Evolutionary conservation across 1,140 invertebrate genomes (phyloP), one percentile per base, ranked within the genome.

Genomic region (Neodiprion virginianus): DNA sequence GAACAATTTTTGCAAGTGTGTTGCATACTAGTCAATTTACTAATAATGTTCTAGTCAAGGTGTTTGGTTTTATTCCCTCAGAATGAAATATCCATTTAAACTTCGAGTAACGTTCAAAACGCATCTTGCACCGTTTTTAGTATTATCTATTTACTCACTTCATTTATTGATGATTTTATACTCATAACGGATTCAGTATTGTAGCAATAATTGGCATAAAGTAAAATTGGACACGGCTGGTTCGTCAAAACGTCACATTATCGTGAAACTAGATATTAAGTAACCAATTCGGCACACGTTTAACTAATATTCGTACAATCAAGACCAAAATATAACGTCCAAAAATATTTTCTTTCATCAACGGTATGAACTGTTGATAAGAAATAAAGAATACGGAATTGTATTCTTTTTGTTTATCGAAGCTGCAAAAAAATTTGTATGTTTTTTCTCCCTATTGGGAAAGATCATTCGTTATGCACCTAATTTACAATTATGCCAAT

Each of bases 301-400:
- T 14, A 12, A 61, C 53, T 8, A 61, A 61, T 61, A 61, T 14
- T 17, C n/a, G n/a, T 61, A 61, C 53, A 8, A 61, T 8, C 53
- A 61, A 61, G 53, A 61, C 53, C 53, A 61, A 61, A 61, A 61
- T 61, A 61, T 61, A 61, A 61, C 53, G 53, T 61, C 53, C 53
- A 61, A 61, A 61, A 61, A 61, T 11, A 61, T 9, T 61, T 8
- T 61, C 4, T 61, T 61, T 61, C 53, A 14, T 61, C 8, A 40
- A 40, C 28, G 28, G 5, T 1, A 40, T 40, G 28, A 40, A 40
- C 28, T 40, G 28, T 40, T 40, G 28, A 40, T 40, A 40, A 40
- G 28, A 40, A 40, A 40, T 4, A 40, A 40, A 40, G 28, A 40
- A 40, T 40, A 40, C 28, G 28, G 28, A 40, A 40, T 40, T 40